These are phyloP conservation scores for Bucorvus abyssinicus DNA, from an alignment of 2,797 vertebrate species.

Conservation along the genomic window DNA sequence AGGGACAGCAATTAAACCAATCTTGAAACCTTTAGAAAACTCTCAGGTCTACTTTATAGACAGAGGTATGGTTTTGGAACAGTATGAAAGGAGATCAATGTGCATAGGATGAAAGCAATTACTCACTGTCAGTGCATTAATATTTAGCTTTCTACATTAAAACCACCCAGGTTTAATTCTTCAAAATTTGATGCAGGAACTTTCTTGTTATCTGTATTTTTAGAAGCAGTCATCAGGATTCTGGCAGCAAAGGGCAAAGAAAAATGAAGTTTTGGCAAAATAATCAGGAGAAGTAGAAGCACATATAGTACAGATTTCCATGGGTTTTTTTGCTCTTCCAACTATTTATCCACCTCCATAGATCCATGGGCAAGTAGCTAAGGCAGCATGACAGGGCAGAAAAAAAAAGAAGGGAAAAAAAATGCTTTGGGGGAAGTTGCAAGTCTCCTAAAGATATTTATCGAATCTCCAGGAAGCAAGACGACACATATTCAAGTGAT, in stretches of 20 bases:
- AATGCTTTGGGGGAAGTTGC: neutral
- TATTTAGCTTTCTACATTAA: neutral
- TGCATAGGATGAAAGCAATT: neutral
- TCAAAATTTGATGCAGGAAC: neutral
- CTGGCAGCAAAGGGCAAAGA: neutral
- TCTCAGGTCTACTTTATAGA: neutral
- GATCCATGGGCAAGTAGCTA: neutral
- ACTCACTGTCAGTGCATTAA: neutral
- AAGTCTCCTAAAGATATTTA: neutral
- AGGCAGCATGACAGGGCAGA: neutral
- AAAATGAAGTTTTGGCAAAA: neutral
- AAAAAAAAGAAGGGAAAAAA: neutral
- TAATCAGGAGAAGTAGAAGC: neutral
- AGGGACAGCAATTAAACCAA: neutral
- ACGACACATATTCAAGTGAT: neutral
- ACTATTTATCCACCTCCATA: neutral
- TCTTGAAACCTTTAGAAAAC: neutral
- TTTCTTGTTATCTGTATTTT: neutral
- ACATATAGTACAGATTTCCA: neutral
- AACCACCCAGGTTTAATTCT: neutral
- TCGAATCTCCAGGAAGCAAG: neutral
- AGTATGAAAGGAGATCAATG: neutral
- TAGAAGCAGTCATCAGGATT: neutral
- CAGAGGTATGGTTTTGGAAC: neutral
- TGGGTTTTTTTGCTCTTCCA: neutral